Evolutionary conservation across 2,888 invertebrate genomes (phyloP), one percentile per base, ranked within the genome.

Genomic region (Trissolcus brochymenae): DNA sequence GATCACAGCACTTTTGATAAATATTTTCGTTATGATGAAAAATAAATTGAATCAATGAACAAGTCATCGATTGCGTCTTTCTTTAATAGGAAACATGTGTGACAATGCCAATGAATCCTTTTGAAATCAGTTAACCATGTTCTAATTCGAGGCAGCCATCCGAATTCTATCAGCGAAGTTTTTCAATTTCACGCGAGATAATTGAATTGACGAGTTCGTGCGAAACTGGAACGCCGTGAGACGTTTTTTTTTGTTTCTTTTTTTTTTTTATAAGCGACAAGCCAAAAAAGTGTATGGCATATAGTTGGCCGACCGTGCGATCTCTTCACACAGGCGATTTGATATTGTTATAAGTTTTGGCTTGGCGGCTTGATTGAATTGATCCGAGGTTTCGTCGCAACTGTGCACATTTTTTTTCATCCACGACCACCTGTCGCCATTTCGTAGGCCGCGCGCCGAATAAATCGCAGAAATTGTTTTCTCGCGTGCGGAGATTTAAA

Each of bases 141-240:
- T 65, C 57, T 64, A 72, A 59, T 59, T 59, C 51, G 67, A 43
- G 57, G 43, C 43, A 51, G 35, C 54, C 46, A 56, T 51, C 59
- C 21, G 60, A 46, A 66, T 65, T 40, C 59, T 14, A 73, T 73
- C 60, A 55, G 41, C 9, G 53, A 64, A 73, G 61, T 66, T 66
- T 73, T 66, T 61, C 61, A 60, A 73, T 66, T 73, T 65, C 59
- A 57, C 51, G 46, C 59, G 46, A 59, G 67, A 59, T 59, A 65
- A 46, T 62, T 43, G 25, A 71, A 70, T 70, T 70, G 61, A 70
- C 70, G 46, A 55, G 19, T 35, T 61, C 54, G 53, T 46, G 35
- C 49, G 54, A 55, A 60, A 61, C 46, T 25, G 62, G 40, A 25
- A 55, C 35, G 11, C 35, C 56, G 56, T 41, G 2, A 41, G 16